Base-by-base conservation (phyloP, 1,140 invertebrate genomes). In the Physella acuta region DNA sequence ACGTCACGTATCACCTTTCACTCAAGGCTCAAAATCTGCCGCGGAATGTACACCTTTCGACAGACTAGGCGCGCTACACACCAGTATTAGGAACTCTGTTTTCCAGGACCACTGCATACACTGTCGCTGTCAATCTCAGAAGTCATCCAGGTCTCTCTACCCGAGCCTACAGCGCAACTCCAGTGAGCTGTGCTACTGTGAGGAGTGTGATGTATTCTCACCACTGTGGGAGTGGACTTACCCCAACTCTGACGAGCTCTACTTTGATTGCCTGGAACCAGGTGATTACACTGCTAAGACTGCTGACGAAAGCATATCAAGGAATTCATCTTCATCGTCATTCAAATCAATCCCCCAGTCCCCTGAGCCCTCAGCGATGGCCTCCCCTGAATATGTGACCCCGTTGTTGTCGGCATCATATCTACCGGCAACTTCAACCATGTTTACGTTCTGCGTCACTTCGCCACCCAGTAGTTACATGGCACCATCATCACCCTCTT, bases 151-250 rank as follows among this genome's bases (percentile, higher is more conserved):
- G n/a, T n/a, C n/a, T n/a, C n/a, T n/a, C n/a, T n/a, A n/a, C n/a
- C n/a, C n/a, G n/a, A n/a, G n/a, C n/a, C n/a, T n/a, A n/a, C n/a
- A n/a, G n/a, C n/a, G n/a, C n/a, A n/a, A n/a, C n/a, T n/a, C n/a
- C n/a, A n/a, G n/a, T n/a, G n/a, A n/a, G n/a, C n/a, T n/a, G n/a
- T n/a, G n/a, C n/a, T n/a, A n/a, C n/a, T n/a, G n/a, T n/a, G n/a
- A n/a, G n/a, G n/a, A n/a, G n/a, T n/a, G n/a, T n/a, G n/a, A n/a
- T n/a, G n/a, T 55, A 8, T 28, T 8, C 17, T 55, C 53, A 14
- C 53, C 17, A 55, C 53, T 68, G 52, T 68, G 55, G 53, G 49
- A 68, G 1, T 68, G 65, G 65, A 44, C 5, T 24, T 66, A 30
- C 34, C 24, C 49, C 4, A 34, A 20, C 49, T 28, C 31, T 2